Conservation (phyloP, 2,888 invertebrate genomes). For the Drosophila paranaensis region DNA sequence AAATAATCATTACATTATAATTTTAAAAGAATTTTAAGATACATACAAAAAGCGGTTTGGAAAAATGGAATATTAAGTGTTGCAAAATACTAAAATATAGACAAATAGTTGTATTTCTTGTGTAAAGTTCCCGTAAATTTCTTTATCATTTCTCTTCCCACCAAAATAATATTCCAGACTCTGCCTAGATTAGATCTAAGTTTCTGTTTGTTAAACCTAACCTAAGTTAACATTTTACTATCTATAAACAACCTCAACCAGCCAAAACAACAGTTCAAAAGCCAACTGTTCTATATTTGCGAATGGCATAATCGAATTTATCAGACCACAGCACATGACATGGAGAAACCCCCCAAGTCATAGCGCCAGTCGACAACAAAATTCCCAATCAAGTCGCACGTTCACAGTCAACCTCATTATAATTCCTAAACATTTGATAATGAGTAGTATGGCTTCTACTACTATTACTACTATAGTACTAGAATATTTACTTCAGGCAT, state of each 20-base stretch:
- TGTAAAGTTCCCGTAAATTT: not conserved
- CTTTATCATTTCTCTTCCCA: not conserved
- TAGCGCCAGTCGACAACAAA: slow-evolving; percentile 5
- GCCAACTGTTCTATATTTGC: slow-evolving; percentile 29
- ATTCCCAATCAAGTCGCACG: slow-evolving; percentile 9
- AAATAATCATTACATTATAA: no score
- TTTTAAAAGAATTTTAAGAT: no score
- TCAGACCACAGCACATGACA: slow-evolving; percentile 24
- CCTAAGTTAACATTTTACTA: slow-evolving; percentile 11
- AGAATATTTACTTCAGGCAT: not conserved
- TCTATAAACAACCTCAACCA: not conserved
- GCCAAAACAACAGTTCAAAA: not conserved
- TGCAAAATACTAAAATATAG: no score
- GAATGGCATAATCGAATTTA: slow-evolving; percentile 34
- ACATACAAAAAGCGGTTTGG: no score
- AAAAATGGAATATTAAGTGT: no score
- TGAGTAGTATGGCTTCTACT: not conserved
- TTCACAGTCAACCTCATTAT: slow-evolving; percentile 5
- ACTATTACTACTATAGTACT: not conserved
- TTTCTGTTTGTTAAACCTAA: not conserved
- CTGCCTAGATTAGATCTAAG: not conserved
- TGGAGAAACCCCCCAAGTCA: slow-evolving; percentile 16
- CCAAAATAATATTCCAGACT: not conserved
- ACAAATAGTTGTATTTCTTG: no score
- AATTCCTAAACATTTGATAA: not conserved